Conservation (phyloP, 2,113 vertebrate genomes). For the Atherinomorus stipes region DNA sequence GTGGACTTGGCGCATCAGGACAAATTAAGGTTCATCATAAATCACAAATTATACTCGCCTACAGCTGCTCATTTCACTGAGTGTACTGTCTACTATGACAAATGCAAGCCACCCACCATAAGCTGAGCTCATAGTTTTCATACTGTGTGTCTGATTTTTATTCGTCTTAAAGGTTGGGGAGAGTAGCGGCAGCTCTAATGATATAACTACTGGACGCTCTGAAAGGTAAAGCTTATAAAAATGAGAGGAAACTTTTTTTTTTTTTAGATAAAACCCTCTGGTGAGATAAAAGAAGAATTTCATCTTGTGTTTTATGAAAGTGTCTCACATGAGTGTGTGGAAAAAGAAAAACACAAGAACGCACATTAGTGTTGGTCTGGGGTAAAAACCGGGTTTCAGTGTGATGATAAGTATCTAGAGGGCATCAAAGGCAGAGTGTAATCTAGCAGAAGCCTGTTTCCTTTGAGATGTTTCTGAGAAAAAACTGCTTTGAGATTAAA, state of each 20-base stretch:
- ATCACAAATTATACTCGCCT: neutral
- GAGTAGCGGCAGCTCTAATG: neutral
- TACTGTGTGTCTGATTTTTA: neutral
- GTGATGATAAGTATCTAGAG: neutral
- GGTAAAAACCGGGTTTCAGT: too few species aligned
- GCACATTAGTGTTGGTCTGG: neutral
- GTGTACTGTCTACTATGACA: neutral
- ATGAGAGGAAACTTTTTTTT: constrained; percentile 1
- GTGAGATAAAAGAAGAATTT: neutral
- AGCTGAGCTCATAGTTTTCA: neutral
- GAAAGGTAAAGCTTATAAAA: neutral
- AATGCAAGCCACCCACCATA: neutral
- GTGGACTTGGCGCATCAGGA: neutral
- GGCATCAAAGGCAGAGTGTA: constrained; percentile 24
- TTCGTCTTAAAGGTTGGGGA: neutral
- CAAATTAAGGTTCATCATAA: constrained; percentile 20
- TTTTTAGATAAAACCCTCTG: neutral
- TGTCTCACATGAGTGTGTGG: constrained; percentile 1
- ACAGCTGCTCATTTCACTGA: neutral
- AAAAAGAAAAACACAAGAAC: neutral
- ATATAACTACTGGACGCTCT: neutral
- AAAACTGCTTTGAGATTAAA: constrained; percentile 1
- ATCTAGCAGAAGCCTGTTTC: constrained; percentile 18
- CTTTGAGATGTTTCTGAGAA: neutral
- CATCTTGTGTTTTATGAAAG: neutral